Conservation (phyloP, 2,113 vertebrate genomes). For the Microcebus griseorufus region DNA sequence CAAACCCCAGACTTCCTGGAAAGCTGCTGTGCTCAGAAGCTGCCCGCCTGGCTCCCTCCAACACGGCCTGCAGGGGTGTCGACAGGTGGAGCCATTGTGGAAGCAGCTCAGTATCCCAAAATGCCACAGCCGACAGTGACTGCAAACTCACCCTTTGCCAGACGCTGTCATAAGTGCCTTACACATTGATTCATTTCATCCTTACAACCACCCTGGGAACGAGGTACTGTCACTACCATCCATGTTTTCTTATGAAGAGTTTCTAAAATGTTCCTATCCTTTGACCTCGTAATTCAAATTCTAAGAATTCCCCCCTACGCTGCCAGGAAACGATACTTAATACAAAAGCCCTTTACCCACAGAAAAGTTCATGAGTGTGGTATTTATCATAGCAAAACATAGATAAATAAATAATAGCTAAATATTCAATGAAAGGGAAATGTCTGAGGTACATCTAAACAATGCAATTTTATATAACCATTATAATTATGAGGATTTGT, state of each 20-base stretch:
- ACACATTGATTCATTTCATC: not conserved
- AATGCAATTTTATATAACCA: not conserved
- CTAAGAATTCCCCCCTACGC: not conserved
- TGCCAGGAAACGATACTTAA: not conserved
- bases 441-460: not conserved
- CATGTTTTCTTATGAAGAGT: not conserved
- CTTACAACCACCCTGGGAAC: not conserved
- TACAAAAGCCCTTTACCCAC: not conserved
- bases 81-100: not conserved
- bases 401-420: not conserved
- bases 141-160: not conserved
- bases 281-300: not conserved
- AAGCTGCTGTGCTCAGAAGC: slow-evolving; percentile 19
- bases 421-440: not conserved
- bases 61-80: not conserved
- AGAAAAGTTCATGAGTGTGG: not conserved
- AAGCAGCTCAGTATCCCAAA: not conserved
- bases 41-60: not conserved
- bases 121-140: not conserved
- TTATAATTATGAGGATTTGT: slow-evolving; percentile 3
- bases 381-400: not conserved
- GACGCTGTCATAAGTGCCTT: not conserved
- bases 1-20: not conserved
- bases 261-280: not conserved
- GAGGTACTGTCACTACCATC: not conserved